Evolutionary conservation across 2,888 invertebrate species (phyloP).

Genomic region (Onthophagus sagittarius): DNA sequence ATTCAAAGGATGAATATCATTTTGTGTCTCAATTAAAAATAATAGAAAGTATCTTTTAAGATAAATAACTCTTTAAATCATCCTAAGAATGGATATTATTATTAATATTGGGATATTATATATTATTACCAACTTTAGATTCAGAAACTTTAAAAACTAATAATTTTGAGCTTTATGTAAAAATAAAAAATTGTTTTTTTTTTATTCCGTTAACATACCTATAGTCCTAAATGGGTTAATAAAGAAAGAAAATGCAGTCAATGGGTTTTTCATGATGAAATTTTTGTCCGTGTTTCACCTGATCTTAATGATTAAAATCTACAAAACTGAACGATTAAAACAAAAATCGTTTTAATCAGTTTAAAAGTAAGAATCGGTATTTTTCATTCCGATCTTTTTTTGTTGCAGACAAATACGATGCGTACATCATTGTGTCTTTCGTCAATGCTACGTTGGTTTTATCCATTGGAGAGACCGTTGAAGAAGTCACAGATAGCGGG

Average conservation of each 20-base stretch:
- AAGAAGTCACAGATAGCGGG: slow-evolving; percentile 99
- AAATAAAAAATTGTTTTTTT: too few relatives aligned
- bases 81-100: too few relatives aligned
- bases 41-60: not conserved
- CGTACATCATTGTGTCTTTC: slow-evolving; percentile 99
- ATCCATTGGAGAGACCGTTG: slow-evolving; percentile 99
- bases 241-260: not conserved
- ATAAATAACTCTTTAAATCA: too few relatives aligned
- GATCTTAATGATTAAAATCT: slow-evolving; percentile 43
- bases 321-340: slow-evolving; percentile 7
- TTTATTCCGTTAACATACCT: too few relatives aligned
- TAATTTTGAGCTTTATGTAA: too few relatives aligned
- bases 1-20: too few relatives aligned
- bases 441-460: slow-evolving; percentile 96
- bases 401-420: slow-evolving; percentile 95
- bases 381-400: slow-evolving; percentile 46
- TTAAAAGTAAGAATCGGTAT: not conserved
- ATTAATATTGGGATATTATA: too few relatives aligned
- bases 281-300: slow-evolving; percentile 48
- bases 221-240: too few relatives aligned
- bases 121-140: too few relatives aligned
- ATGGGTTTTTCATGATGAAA: slow-evolving; percentile 37
- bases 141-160: too few relatives aligned
- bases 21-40: too few relatives aligned
- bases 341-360: not conserved